Evolutionary conservation across 92 coral and sea anemone genomes (phyloP).

Genomic region (Zoanthus sansibaricus): DNA sequence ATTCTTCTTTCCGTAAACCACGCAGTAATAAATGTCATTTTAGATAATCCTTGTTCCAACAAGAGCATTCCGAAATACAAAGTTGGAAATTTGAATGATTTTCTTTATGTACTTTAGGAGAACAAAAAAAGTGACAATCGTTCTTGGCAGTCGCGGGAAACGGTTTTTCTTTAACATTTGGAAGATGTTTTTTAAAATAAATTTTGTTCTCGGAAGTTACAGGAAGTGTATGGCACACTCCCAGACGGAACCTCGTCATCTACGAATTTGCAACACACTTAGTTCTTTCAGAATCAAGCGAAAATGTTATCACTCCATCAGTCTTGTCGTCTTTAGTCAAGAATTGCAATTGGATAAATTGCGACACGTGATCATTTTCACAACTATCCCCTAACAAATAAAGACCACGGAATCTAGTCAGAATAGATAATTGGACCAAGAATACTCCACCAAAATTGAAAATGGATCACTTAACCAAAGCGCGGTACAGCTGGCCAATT

Average conservation of each 20-base stretch:
- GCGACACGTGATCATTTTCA: constrained; percentile 27
- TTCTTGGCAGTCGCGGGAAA: constrained; percentile 16
- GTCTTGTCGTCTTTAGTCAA: constrained; percentile 13
- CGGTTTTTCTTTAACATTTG: neutral
- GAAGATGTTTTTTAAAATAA: constrained; percentile 22
- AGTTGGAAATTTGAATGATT: neutral
- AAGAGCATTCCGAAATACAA: constrained; percentile 10
- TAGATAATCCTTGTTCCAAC: constrained; percentile 3
- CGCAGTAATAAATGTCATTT: neutral
- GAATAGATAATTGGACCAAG: constrained; percentile 5
- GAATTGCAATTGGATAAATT: constrained; percentile 9
- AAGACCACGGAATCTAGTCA: constrained; percentile 24
- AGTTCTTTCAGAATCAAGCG: constrained; percentile 8
- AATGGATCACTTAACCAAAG: constrained; percentile 24
- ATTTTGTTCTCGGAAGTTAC: constrained; percentile 25
- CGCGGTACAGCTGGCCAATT: constrained; percentile 39
- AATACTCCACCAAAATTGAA: constrained; percentile 14
- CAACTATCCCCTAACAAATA: constrained; percentile 23
- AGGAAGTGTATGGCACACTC: constrained; percentile 46
- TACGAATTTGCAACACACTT: constrained; percentile 19
- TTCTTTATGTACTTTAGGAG: neutral
- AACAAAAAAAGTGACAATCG: neutral
- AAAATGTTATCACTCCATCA: constrained; percentile 46
- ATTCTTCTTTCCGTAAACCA: constrained; percentile 20
- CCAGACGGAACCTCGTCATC: constrained; percentile 56